phyloP scores from a whole-genome alignment of 2,113 vertebrate species.

The Pogona vitticeps region DNA sequence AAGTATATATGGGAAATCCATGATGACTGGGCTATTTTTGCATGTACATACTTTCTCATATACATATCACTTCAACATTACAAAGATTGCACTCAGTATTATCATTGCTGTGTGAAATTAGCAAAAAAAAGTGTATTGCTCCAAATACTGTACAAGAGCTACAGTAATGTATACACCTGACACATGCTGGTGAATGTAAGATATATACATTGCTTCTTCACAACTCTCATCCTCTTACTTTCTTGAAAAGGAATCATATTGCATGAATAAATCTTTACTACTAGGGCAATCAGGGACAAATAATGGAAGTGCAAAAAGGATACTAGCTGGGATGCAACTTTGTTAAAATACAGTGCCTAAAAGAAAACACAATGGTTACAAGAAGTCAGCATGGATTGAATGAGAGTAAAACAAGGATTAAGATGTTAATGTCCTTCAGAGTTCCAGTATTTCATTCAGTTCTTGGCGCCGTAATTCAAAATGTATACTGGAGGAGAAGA shows the following conservation, averaged over 20 bases:
- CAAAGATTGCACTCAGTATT: not conserved
- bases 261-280: not conserved
- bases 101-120: not conserved
- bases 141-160: not conserved
- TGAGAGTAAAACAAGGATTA: not conserved
- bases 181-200: too few species aligned
- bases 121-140: not conserved
- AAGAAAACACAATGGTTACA: not conserved
- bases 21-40: not conserved
- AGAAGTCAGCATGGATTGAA: conserved; percentile 3
- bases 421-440: not conserved
- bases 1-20: not conserved
- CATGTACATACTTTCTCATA: not conserved
- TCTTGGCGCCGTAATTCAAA: not conserved
- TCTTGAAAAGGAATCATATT: too few species aligned
- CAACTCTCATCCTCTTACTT: too few species aligned
- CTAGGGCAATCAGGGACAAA: not conserved
- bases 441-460: not conserved
- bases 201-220: not conserved
- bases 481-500: not conserved
- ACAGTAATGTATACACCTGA: not conserved
- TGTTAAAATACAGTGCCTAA: not conserved
- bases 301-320: not conserved
- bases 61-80: not conserved
- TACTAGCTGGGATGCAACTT: not conserved